These are phyloP conservation scores for Dipodomys spectabilis DNA, from an alignment of 2,113 vertebrate species.

Conservation along the genomic window DNA sequence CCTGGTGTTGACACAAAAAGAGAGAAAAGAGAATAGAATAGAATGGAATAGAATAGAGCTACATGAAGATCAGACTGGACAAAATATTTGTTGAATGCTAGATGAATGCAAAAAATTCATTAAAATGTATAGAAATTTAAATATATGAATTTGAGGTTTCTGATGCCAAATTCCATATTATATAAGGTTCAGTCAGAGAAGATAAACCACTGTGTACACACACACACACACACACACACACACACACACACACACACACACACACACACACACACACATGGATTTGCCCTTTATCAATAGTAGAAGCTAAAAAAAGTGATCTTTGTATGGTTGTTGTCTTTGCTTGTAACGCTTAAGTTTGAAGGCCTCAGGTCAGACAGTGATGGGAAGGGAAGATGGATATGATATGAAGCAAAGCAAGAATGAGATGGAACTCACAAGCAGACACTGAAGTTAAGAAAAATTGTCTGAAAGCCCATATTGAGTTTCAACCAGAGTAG, in stretches of 20 bases:
- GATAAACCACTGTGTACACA: neutral
- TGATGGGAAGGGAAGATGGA: neutral
- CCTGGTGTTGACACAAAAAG: no score
- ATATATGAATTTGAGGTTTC: neutral
- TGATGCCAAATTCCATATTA: constrained; percentile 32
- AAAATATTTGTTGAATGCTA: constrained; percentile 9
- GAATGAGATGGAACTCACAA: neutral
- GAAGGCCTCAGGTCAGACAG: neutral
- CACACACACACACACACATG: no score
- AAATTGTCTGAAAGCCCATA: neutral
- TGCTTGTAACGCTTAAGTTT: constrained; percentile 5
- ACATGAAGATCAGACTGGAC: neutral
- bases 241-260: neutral
- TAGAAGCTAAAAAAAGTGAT: constrained; percentile 30
- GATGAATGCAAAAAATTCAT: constrained; percentile 51
- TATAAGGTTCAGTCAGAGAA: neutral
- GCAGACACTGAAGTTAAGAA: neutral
- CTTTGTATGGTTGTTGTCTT: constrained; percentile 36
- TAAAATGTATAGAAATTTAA: constrained; percentile 45
- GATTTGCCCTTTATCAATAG: constrained; percentile 4
- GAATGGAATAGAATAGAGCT: constrained; percentile 23
- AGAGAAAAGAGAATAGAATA: no score
- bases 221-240: neutral
- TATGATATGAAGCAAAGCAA: constrained; percentile 21
- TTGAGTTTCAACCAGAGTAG: neutral